These are phyloP conservation scores for Melieria omissa DNA, from an alignment of 2,888 invertebrate species.

Conservation along the genomic window DNA sequence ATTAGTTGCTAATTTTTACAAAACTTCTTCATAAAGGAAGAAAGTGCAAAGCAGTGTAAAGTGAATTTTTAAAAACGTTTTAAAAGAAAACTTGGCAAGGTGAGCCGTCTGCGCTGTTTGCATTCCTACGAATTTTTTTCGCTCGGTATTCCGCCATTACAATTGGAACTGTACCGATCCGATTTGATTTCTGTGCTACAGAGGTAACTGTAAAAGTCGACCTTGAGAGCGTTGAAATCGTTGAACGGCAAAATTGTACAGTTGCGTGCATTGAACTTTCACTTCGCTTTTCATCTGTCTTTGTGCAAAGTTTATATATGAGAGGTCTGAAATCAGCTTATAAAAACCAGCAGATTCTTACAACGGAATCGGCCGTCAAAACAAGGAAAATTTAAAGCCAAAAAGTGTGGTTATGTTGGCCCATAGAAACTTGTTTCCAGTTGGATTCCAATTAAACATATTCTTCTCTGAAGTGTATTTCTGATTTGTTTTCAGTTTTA, in stretches of 20 bases:
- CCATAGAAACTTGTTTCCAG: not conserved
- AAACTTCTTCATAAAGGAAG: too few species aligned
- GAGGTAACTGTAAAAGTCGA: slow-evolving; percentile 19
- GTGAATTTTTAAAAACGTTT: too few species aligned
- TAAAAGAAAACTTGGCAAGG: too few species aligned
- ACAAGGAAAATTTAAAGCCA: not conserved
- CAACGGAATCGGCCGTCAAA: not conserved
- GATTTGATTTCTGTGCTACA: not conserved
- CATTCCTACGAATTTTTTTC: too few species aligned
- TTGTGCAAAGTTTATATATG: not conserved
- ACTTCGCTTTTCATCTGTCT: not conserved
- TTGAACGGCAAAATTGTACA: slow-evolving; percentile 32
- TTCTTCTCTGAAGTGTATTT: not conserved
- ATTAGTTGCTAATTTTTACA: too few species aligned
- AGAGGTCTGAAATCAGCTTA: not conserved
- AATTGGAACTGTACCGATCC: slow-evolving; percentile 18
- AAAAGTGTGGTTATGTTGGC: slow-evolving; percentile 9
- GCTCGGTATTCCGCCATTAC: too few species aligned
- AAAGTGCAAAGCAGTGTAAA: too few species aligned
- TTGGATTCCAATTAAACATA: not conserved
- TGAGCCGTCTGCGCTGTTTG: too few species aligned
- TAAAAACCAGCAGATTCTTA: not conserved
- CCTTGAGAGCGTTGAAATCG: slow-evolving; percentile 2
- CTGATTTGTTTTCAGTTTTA: not conserved
- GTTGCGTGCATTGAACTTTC: slow-evolving; percentile 44